phyloP scores from a whole-genome alignment of 1,140 invertebrate genomes.

The Tribolium castaneum region DNA sequence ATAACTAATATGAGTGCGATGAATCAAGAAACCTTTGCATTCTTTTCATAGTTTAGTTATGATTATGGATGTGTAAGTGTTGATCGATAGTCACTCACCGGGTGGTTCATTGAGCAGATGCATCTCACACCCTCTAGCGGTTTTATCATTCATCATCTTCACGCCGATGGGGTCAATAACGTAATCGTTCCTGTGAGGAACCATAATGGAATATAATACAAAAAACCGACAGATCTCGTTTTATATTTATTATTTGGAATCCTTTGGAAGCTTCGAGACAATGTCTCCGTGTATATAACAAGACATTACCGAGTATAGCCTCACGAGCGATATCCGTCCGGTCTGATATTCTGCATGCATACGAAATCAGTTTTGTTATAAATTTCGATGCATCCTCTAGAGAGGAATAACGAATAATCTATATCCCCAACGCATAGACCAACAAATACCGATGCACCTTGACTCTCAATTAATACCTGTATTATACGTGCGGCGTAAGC shows the following conservation, averaged over 20 bases:
- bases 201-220: neutral
- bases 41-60: conserved; percentile 22
- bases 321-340: conserved; percentile 35
- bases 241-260: no score
- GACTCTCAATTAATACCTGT: conserved; percentile 57
- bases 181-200: neutral
- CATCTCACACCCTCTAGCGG: conserved; percentile 44
- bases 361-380: conserved; percentile 46
- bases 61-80: conserved; percentile 27
- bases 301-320: no score
- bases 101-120: conserved; percentile 43
- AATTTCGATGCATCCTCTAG: conserved; percentile 55
- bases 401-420: conserved; percentile 55
- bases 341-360: conserved; percentile 45
- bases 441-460: conserved; percentile 57
- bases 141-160: conserved; percentile 45
- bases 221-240: no score
- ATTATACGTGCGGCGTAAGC: conserved; percentile 56
- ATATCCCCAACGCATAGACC: conserved; percentile 56
- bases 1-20: conserved; percentile 31
- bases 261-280: neutral
- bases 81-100: conserved; percentile 43
- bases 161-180: conserved; percentile 43
- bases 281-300: neutral
- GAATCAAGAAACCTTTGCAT: conserved; percentile 23